Base-by-base conservation (phyloP, 2,797 vertebrate species). In the Bovichtus variegatus region DNA sequence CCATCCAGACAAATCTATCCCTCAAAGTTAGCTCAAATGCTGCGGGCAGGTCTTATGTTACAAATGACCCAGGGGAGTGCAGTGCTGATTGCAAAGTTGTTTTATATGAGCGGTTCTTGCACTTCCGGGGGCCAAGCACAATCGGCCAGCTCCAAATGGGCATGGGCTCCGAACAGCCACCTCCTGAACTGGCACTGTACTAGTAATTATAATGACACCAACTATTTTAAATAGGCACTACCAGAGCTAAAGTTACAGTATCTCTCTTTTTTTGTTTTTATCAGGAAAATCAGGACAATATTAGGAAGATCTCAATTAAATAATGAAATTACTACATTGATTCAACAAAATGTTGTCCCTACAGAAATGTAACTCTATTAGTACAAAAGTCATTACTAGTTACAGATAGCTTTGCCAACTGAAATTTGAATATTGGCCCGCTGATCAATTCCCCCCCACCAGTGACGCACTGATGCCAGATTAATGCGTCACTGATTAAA, bases 381-480 rank as follows among this genome's bases (percentile, higher is more conserved):
- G 8, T 16, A 9, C 16, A 18, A 27, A 46, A 9, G 2, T 9
- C 2, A 11, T 16, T 19, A n/a, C n/a, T n/a, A n/a, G n/a, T n/a
- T n/a, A n/a, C 69, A 50, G 21, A 65, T 41, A 23, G 40, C 29
- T 19, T 13, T 50, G 55, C 43, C 73, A 64, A 38, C 41, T 70
- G 43, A 43, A 53, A 66, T 75, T 29, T 83, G 44, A 76, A 82
- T 78, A 84, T 75, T 60, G 65, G 68, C 76, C 65, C 18, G 61
- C 2, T 65, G 82, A 88, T 89, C 85, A 74, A 80, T 83, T 65
- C 58, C 53, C 46, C 31, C 18, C 34, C 12, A 70, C 75, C 70
- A 40, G 69, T 91, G 89, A 90, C 87, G 83, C 86, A 90, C 73
- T 63, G 7, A 21, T 81, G 44, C 9, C 81, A 60, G 67, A 81